Evolutionary conservation across 1,140 invertebrate species (phyloP), one percentile per base, ranked within the genome.

Genomic region (Acromyrmex charruanus): DNA sequence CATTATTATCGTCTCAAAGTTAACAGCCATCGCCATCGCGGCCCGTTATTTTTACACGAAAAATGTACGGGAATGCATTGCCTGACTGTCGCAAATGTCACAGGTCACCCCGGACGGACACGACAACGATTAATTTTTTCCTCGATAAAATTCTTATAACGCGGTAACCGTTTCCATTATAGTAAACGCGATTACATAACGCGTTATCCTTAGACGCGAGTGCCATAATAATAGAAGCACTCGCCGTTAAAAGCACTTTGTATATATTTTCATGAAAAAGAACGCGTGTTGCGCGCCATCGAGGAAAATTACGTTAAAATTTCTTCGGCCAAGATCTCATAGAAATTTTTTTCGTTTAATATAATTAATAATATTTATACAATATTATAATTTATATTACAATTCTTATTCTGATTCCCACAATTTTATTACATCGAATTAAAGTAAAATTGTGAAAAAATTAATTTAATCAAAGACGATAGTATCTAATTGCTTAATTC

Each of bases 51-150:
- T 89, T 87, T 89, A 87, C 58, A 51, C 84, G 77, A 44, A 68
- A 74, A 89, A 59, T 86, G 28, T 65, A 44, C 58, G 49, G 35
- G 82, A 81, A 80, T 87, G 75, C 61, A 81, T 74, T n/a, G 69
- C 28, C 51, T 81, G 88, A 87, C 88, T 66, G 51, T 25, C 59
- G 55, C 53, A 89, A 89, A 89, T 89, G 88, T 89, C 87, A 89
- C 55, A 71, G 88, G 88, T 89, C 71, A 77, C 31, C 18, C 9
- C 10, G 14, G 14, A 1, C 12, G 35, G 21, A 71, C 69, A 12
- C 5, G 16, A 25, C 16, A 14, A 35, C 51, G 28, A 61, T 84
- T 75, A 84, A 84, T 84, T 84, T 75, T 44, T 74, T 84, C 80
- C 55, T 25, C 69, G 39, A 75, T 84, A 14, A 84, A 84, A 75